phyloP scores from a whole-genome alignment of 2,888 invertebrate genomes.

The Antitype chi region DNA sequence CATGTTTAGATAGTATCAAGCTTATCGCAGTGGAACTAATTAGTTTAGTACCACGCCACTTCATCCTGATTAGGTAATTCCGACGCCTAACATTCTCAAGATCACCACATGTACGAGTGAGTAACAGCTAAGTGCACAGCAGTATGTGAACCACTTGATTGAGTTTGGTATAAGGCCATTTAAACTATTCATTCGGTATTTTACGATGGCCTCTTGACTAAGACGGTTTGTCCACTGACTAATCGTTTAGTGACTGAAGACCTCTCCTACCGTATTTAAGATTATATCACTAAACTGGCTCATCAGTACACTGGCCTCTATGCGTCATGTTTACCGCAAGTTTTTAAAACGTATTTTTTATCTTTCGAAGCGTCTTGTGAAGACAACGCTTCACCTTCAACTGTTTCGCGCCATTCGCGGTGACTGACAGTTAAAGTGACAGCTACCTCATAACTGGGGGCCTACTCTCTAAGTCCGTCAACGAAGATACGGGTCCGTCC shows the following conservation, averaged over 20 bases:
- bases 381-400: neutral
- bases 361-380: neutral
- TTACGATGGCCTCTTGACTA: neutral
- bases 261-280: neutral
- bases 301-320: too few species aligned
- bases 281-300: neutral
- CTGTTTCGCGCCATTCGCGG: neutral
- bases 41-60: constrained; percentile 8
- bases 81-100: constrained; percentile 26
- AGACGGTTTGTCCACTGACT: neutral
- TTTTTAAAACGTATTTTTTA: too few species aligned
- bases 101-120: constrained; percentile 5
- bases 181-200: neutral
- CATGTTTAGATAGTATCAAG: neutral
- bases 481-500: too few species aligned
- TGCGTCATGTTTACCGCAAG: too few species aligned
- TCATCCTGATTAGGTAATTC: constrained; percentile 19
- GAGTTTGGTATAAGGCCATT: neutral
- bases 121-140: neutral
- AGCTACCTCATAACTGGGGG: neutral
- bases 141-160: constrained; percentile 9
- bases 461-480: too few species aligned
- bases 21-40: constrained; percentile 8
- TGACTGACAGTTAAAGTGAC: neutral
- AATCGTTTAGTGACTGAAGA: neutral